Conservation (phyloP, 2,113 vertebrate species). For the Oophaga pumilio region DNA sequence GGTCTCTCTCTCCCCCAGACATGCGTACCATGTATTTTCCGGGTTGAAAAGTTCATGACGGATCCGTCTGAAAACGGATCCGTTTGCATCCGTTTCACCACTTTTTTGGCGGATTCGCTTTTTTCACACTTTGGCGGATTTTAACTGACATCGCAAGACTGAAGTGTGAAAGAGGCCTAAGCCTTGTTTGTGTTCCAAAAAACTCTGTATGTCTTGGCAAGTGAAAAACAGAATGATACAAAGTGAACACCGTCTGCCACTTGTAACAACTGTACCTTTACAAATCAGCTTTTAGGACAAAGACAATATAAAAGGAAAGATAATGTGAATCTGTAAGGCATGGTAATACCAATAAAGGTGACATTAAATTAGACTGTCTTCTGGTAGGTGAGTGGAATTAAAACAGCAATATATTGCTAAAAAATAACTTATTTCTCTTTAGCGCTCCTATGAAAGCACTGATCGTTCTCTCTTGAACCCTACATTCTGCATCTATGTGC, state of each 20-base stretch:
- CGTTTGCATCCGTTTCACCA: too few relatives aligned
- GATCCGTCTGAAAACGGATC: too few relatives aligned
- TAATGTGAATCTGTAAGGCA: neutral
- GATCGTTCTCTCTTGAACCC: conserved; percentile 29
- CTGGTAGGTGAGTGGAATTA: neutral
- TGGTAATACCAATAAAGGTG: neutral
- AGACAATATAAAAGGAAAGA: neutral
- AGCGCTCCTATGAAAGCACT: neutral
- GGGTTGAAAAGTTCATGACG: too few relatives aligned
- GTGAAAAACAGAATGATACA: neutral
- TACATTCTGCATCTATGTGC: conserved; percentile 40
- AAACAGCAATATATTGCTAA: neutral
- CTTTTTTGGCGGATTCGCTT: too few relatives aligned
- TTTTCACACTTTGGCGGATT: too few relatives aligned
- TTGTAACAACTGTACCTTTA: neutral
- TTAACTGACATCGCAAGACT: too few relatives aligned
- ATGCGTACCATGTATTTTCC: too few relatives aligned
- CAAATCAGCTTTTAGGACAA: neutral
- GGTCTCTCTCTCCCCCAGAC: too few relatives aligned
- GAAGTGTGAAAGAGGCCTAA: too few relatives aligned
- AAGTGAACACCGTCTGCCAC: neutral
- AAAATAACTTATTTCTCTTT: neutral
- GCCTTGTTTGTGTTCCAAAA: neutral
- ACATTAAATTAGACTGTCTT: neutral
- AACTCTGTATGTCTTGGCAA: neutral